Percentiles rank a stretch among this genome's conserved stretches.
phyloP scores from a whole-genome alignment of 2,113 vertebrate species.

The Silurus glanis region DNA sequence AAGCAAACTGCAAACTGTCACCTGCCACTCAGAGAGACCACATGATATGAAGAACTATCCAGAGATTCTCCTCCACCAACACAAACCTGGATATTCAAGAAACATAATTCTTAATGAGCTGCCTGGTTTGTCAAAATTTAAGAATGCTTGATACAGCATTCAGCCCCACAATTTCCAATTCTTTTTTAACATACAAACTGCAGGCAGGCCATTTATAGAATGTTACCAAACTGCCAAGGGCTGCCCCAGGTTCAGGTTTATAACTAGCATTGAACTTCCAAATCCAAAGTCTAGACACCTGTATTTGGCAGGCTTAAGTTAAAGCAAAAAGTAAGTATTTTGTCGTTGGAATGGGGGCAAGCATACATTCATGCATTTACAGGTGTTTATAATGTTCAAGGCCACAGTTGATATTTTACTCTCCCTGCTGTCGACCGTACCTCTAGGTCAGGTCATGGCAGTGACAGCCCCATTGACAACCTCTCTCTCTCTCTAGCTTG shows the following conservation, averaged over 20 bases:
- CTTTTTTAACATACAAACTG: neutral
- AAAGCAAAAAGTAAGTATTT: neutral
- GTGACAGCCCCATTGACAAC: neutral
- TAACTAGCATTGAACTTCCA: neutral
- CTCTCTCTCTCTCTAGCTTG: neutral
- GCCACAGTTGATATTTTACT: neutral
- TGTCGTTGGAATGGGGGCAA: neutral
- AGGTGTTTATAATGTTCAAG: neutral
- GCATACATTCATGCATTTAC: neutral
- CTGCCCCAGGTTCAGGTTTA: neutral
- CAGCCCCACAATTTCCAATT: neutral
- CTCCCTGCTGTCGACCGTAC: neutral
- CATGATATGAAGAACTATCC: neutral
- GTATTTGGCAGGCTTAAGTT: slow-evolving; percentile 13
- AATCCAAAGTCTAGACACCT: slow-evolving; percentile 23
- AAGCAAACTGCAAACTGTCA: neutral
- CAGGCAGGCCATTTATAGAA: neutral
- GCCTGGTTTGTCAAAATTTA: neutral
- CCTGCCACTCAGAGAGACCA: neutral
- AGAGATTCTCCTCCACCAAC: neutral
- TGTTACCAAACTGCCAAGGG: neutral
- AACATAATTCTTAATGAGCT: neutral
- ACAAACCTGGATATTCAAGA: neutral
- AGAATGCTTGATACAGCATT: neutral
- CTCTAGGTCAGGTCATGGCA: slow-evolving; percentile 28